These are phyloP conservation scores for Agrochola lychnidis DNA, from an alignment of 2,888 invertebrate species.

Conservation along the genomic window DNA sequence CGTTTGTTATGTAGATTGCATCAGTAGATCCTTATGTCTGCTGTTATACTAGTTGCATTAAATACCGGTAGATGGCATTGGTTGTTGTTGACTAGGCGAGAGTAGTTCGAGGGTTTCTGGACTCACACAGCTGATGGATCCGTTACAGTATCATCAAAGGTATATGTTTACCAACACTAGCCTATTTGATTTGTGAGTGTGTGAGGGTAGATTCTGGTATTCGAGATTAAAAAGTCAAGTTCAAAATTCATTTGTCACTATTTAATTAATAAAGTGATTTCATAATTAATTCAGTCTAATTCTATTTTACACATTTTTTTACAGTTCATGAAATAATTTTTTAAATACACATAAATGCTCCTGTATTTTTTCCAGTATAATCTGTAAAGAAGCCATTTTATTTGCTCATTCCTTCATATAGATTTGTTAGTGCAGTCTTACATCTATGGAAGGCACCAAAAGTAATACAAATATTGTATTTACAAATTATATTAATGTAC, in stretches of 20 bases:
- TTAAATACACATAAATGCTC: slow-evolving; percentile 21
- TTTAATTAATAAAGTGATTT: slow-evolving; percentile 44
- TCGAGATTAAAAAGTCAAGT: slow-evolving; percentile 20
- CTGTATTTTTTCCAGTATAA: slow-evolving; percentile 9
- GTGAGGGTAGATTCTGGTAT: background rate
- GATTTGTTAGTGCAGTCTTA: slow-evolving; percentile 76
- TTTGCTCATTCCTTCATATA: slow-evolving; percentile 10
- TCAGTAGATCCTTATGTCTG: too few relatives aligned
- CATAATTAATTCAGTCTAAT: slow-evolving; percentile 50
- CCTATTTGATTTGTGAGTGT: background rate
- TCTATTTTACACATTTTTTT: slow-evolving; percentile 22
- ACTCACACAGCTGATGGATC: too few relatives aligned
- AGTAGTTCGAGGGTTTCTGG: too few relatives aligned
- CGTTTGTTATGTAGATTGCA: too few relatives aligned
- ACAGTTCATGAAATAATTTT: slow-evolving; percentile 12
- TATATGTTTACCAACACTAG: background rate
- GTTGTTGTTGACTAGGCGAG: too few relatives aligned
- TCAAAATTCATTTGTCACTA: slow-evolving; percentile 40
- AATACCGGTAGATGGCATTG: too few relatives aligned
- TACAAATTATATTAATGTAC: slow-evolving; percentile 62
- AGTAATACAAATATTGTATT: slow-evolving; percentile 67
- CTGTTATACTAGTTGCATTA: too few relatives aligned
- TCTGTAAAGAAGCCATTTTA: slow-evolving; percentile 12
- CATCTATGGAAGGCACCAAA: slow-evolving; percentile 81
- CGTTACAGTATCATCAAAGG: too few relatives aligned